Conservation (phyloP, 2,888 invertebrate species). For the Pycnomerus fuliginosus region DNA sequence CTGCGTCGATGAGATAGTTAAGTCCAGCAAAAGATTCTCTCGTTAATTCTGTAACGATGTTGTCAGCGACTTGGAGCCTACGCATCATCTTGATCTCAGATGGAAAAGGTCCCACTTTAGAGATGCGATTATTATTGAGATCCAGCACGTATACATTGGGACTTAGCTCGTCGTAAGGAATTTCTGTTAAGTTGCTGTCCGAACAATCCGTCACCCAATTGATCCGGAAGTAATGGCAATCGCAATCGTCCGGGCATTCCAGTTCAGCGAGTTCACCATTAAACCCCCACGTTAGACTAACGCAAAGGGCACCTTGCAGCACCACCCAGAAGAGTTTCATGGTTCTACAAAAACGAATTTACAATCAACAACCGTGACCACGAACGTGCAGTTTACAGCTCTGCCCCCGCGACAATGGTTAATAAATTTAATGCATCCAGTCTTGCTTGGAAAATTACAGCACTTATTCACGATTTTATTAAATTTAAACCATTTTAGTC, state of each 20-base stretch:
- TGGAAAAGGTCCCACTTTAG: conserved; percentile 62
- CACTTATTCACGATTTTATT: conserved; percentile 4
- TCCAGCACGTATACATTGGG: conserved; percentile 70
- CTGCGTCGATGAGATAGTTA: conserved; percentile 68
- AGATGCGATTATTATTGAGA: conserved; percentile 68
- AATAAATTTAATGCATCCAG: neutral
- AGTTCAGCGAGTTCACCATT: conserved; percentile 66
- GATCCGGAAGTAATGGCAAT: conserved; percentile 73
- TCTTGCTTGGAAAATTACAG: conserved; percentile 5
- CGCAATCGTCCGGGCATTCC: conserved; percentile 73
- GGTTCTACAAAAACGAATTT: conserved; percentile 17
- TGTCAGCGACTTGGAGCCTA: conserved; percentile 68
- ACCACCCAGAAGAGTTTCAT: conserved; percentile 16
- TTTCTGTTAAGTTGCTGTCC: conserved; percentile 68
- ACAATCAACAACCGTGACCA: neutral
- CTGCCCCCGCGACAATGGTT: conserved; percentile 7
- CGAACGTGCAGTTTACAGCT: conserved; percentile 8
- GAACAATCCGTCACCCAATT: conserved; percentile 79
- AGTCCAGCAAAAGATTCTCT: conserved; percentile 64
- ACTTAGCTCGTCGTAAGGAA: conserved; percentile 69
- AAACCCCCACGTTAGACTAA: conserved; percentile 40
- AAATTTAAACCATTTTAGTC: too few relatives aligned
- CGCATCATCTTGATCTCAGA: conserved; percentile 69
- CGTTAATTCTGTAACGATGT: conserved; percentile 60
- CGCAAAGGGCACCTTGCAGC: conserved; percentile 3